These are phyloP conservation scores for Stomatorhinus ivindoensis DNA, from an alignment of 2,113 vertebrate species.

Conservation along the genomic window DNA sequence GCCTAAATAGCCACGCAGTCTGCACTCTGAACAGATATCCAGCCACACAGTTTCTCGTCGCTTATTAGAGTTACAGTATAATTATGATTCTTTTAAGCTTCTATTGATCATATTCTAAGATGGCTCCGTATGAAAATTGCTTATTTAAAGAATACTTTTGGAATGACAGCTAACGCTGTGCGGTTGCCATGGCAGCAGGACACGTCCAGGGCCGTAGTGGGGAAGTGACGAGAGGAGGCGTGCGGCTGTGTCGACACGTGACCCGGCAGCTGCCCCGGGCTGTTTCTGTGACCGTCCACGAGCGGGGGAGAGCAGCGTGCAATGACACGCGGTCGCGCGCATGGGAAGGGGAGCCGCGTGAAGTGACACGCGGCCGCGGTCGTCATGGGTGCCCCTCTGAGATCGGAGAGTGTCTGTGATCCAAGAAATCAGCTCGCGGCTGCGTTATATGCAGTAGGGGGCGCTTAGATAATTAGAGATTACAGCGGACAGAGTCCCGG, in stretches of 20 bases:
- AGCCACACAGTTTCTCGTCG: not conserved
- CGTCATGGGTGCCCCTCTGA: not conserved
- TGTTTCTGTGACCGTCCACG: constrained; percentile 63
- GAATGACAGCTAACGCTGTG: constrained; percentile 2
- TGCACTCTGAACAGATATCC: not conserved
- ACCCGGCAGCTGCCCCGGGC: constrained; percentile 48
- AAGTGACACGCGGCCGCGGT: not conserved
- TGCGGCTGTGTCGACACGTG: constrained; percentile 60
- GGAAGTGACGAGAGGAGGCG: constrained; percentile 48
- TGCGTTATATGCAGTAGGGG: not conserved
- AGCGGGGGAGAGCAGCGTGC: constrained; percentile 19
- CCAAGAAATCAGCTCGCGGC: not conserved
- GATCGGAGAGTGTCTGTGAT: not conserved
- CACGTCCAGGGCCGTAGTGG: constrained; percentile 36
- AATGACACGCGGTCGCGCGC: not conserved
- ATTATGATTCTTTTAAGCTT: not conserved
- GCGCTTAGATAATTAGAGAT: not conserved
- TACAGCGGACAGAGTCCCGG: not conserved
- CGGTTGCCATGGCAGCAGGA: constrained; percentile 58
- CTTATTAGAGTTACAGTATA: not conserved
- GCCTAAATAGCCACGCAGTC: not conserved
- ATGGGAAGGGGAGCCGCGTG: not conserved
- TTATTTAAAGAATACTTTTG: not conserved
- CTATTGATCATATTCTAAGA: not conserved
- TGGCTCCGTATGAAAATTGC: not conserved